phyloP scores from a whole-genome alignment of 1,140 invertebrate species.

The Drosophila bipectinata region DNA sequence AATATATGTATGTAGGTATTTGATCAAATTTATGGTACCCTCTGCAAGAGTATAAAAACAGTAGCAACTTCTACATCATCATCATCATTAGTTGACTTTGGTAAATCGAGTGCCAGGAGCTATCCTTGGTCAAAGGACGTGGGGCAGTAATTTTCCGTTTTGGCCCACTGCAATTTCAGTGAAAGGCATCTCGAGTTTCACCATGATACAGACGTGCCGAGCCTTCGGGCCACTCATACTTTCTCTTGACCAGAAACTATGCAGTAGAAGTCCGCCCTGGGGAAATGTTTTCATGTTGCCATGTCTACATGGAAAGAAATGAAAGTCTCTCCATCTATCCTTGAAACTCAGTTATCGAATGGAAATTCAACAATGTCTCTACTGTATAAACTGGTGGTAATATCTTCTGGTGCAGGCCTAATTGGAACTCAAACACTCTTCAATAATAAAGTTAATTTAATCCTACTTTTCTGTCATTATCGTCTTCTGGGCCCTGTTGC shows the following conservation, averaged over 20 bases:
- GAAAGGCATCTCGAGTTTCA: conserved; percentile 64
- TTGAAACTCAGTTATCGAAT: not conserved
- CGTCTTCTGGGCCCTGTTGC: conserved; percentile 34
- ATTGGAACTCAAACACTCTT: not conserved
- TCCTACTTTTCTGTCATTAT: conserved; percentile 6
- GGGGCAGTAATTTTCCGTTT: conserved; percentile 68
- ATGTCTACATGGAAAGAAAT: conserved; percentile 13
- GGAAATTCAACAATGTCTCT: not conserved
- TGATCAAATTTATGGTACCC: too few relatives aligned
- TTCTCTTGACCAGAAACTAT: conserved; percentile 30
- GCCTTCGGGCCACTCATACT: conserved; percentile 27
- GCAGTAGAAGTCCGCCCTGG: conserved; percentile 18
- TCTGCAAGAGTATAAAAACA: not conserved
- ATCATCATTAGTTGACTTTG: conserved; percentile 55
- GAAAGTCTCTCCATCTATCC: not conserved
- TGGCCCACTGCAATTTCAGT: conserved; percentile 51
- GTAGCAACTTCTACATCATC: conserved; percentile 37
- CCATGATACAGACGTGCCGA: conserved; percentile 29
- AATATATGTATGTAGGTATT: too few relatives aligned
- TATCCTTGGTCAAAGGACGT: not conserved
- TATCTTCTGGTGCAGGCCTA: not conserved
- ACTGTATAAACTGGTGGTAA: not conserved
- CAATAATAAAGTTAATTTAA: not conserved
- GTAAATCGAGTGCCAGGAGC: conserved; percentile 65
- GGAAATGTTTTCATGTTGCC: conserved; percentile 21